Conservation (phyloP, 2,888 invertebrate genomes). For the Scaptodrosophila latifasciaeformis region DNA sequence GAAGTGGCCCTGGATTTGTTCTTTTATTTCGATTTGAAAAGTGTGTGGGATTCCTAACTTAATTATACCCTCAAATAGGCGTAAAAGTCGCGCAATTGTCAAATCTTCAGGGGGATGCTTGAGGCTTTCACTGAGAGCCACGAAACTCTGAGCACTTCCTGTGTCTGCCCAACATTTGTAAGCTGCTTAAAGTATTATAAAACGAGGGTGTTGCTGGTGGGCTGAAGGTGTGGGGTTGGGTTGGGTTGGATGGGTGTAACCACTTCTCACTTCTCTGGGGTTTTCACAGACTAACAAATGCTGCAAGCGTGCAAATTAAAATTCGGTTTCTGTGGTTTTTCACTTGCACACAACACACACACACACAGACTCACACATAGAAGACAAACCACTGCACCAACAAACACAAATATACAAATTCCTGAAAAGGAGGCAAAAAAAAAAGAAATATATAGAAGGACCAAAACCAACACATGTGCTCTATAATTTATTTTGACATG, state of each 20-base stretch:
- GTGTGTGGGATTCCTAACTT: conserved; percentile 57
- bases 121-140: neutral
- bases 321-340: conserved; percentile 68
- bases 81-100: conserved; percentile 63
- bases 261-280: conserved; percentile 19
- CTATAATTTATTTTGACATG: conserved; percentile 75
- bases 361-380: conserved; percentile 45
- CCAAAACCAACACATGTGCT: conserved; percentile 23
- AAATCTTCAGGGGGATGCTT: neutral
- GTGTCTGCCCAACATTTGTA: conserved; percentile 40
- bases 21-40: too few relatives aligned
- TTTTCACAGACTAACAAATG: conserved; percentile 56
- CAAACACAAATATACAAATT: neutral
- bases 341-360: conserved; percentile 58
- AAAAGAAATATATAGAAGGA: neutral
- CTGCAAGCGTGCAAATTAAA: conserved; percentile 69
- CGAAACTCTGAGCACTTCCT: conserved; percentile 37
- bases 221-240: conserved; percentile 7
- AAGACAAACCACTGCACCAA: neutral
- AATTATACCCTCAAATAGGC: conserved; percentile 64
- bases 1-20: too few relatives aligned
- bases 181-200: conserved; percentile 58
- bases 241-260: conserved; percentile 2
- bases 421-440: too few relatives aligned
- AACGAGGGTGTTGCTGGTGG: conserved; percentile 23